Evolutionary conservation across 2,113 vertebrate species (phyloP).

Genomic region (Agapornis roseicollis): DNA sequence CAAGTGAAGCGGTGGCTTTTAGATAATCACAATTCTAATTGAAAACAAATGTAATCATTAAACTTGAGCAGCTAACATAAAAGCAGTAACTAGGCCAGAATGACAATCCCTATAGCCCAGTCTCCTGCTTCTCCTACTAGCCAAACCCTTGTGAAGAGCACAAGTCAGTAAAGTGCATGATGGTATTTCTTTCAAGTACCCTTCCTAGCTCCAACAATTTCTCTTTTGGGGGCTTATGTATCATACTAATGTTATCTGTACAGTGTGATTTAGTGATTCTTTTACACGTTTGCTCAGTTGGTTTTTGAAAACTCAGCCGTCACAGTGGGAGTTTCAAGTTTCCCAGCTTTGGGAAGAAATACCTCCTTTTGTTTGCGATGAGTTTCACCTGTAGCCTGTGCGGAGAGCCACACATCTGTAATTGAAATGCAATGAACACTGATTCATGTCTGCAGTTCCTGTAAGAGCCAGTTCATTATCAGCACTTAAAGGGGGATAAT

Average conservation of each 20-base stretch:
- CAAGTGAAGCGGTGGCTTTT: background rate
- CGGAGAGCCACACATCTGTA: background rate
- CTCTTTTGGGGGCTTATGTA: background rate
- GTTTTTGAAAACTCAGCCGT: background rate
- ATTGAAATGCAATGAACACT: background rate
- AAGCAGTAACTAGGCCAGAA: background rate
- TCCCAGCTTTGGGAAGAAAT: background rate
- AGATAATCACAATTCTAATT: background rate
- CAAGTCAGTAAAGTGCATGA: background rate
- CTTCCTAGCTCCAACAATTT: background rate
- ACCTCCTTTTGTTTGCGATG: background rate
- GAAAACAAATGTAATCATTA: background rate
- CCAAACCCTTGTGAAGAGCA: background rate
- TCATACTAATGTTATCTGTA: background rate
- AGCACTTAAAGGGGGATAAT: background rate
- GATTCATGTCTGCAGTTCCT: background rate
- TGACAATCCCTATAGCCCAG: background rate
- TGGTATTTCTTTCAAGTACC: background rate
- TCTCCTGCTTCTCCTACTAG: background rate
- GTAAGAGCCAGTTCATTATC: background rate
- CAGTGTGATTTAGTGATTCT: background rate
- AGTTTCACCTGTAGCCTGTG: background rate
- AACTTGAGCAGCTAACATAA: background rate
- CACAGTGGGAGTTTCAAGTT: background rate
- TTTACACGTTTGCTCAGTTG: background rate